A percentile compares a stretch with the other conserved stretches of the same genome.
Conservation (phyloP, 2,888 invertebrate species). For the Priocnemis perturbator region DNA sequence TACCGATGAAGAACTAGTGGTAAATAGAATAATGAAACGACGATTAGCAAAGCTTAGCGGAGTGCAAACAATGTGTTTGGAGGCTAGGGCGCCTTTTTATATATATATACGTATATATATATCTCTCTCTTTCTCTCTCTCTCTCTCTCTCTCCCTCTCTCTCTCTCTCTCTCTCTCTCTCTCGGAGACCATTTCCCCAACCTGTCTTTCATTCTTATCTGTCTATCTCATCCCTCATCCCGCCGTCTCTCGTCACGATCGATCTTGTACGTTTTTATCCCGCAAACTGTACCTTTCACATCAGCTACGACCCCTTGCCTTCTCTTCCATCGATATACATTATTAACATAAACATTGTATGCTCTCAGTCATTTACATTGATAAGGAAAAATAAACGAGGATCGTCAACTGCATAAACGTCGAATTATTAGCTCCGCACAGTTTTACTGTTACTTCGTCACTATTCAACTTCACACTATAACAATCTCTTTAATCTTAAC, state of each 20-base stretch:
- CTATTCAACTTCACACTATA: constrained; percentile 26
- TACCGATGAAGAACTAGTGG: constrained; percentile 62
- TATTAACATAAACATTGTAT: constrained; percentile 52
- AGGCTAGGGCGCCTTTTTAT: constrained; percentile 80
- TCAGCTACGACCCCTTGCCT: constrained; percentile 42
- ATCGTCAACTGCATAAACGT: constrained; percentile 34
- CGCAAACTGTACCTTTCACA: constrained; percentile 41
- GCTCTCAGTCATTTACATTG: constrained; percentile 53
- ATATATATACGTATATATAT: constrained; percentile 37
- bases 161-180: too few relatives aligned
- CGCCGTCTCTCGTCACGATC: constrained; percentile 21
- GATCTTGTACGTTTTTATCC: constrained; percentile 36
- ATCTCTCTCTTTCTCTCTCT: constrained; percentile 30
- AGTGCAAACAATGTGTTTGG: constrained; percentile 94
- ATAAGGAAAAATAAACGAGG: constrained; percentile 47
- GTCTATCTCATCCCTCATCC: constrained; percentile 19
- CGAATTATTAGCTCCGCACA: constrained; percentile 41
- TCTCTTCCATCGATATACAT: constrained; percentile 40
- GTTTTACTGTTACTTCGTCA: constrained; percentile 29
- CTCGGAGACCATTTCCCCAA: constrained; percentile 34
- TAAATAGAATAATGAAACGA: constrained; percentile 63
- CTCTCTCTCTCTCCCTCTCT: too few relatives aligned
- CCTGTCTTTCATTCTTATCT: constrained; percentile 24
- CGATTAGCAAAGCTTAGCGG: constrained; percentile 75
- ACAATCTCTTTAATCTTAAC: constrained; percentile 3